Base-by-base conservation (phyloP, 35 echinoderm and acorn worm genomes). In the Amphiura filiformis region DNA sequence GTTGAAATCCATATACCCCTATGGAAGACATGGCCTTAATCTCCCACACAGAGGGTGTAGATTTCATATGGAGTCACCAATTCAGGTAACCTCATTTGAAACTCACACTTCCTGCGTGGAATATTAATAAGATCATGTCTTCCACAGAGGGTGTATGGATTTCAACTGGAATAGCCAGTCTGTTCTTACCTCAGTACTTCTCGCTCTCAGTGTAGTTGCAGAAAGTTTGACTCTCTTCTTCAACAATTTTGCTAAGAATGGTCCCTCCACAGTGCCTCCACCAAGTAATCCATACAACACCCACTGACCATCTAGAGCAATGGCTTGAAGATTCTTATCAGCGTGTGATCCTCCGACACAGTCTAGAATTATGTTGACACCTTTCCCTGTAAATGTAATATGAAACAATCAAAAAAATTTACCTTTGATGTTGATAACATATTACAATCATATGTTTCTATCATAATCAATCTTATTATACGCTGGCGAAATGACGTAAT, bases 281-380 rank as follows among this genome's bases (percentile, higher is more conserved):
- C 96, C 87, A n/a, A 99, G 22, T 39, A 94, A 35, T 32, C 96
- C 96, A 78, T 99, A 99, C 40, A 99, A 22, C 2, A 95, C 84
- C 96, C 96, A 99, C 37, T 47, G 78, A 28, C 93, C 96, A 77
- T 99, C 96, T 26, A 84, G 30, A n/a, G 96, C 96, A 2, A 94
- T 78, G 9, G 87, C 65, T n/a, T 90, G 38, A 1, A 89, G 41
- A 80, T 99, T 99, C 36, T 92, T 89, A 9, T 88, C 89, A 83
- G 83, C 78, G 77, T 94, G 78, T 28, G 77, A 79, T 76, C 86
- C 90, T 37, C 96, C 96, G 20, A 99, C 93, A 77, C 96, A 99
- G 65, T 99, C 96, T 32, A 99, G 78, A 77, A 99, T 93, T 26
- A 99, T 87, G 52, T 92, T 77, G 11, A 95, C 96, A n/a, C 96